Conservation (phyloP, 1,140 invertebrate species). For the Cherax quadricarinatus region DNA sequence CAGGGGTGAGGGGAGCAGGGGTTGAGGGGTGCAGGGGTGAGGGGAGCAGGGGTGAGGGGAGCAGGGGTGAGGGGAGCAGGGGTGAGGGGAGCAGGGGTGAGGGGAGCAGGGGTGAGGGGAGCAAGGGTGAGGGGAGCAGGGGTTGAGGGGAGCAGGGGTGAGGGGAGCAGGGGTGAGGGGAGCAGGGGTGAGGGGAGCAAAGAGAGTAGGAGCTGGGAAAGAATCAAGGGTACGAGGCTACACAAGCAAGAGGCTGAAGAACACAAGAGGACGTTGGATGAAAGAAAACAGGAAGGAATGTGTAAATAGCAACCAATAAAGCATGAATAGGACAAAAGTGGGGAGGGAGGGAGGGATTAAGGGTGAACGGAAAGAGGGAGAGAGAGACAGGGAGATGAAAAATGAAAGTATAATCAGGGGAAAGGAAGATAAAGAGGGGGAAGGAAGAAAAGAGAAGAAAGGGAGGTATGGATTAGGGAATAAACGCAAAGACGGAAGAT, state of each 20-base stretch:
- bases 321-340: no score
- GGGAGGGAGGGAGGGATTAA: no score
- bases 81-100: background rate
- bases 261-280: background rate
- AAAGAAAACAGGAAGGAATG: background rate
- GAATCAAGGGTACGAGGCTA: background rate
- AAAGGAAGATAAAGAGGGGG: no score
- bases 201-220: background rate
- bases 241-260: background rate
- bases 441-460: no score
- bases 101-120: background rate
- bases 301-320: no score
- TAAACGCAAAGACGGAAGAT: no score
- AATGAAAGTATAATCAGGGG: no score
- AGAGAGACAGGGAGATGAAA: no score
- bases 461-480: no score
- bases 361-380: no score
- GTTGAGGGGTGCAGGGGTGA: no score
- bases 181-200: background rate
- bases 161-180: background rate
- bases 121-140: background rate
- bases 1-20: background rate
- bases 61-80: background rate
- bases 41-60: background rate
- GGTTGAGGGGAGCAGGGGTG: background rate